Conservation (phyloP, 2,113 vertebrate species). For the Rhipidura dahli region DNA sequence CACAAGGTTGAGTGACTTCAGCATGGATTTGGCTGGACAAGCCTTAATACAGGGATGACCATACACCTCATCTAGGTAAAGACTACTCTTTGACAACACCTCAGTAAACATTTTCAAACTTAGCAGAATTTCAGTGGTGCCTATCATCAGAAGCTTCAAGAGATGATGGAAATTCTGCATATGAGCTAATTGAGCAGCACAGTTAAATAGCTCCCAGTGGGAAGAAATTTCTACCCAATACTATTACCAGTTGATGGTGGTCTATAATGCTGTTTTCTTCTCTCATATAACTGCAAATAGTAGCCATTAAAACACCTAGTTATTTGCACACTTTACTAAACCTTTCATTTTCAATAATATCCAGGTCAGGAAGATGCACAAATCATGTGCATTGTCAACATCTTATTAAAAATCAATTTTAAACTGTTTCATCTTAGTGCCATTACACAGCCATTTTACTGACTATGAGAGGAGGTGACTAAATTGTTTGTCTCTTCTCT, state of each 20-base stretch:
- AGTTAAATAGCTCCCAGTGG: neutral
- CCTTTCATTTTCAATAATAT: neutral
- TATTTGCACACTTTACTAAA: neutral
- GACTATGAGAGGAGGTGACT: neutral
- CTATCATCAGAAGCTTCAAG: neutral
- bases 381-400: neutral
- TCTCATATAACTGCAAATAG: neutral
- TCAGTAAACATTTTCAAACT: neutral
- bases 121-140: neutral
- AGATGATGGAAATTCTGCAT: neutral
- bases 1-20: neutral
- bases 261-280: neutral
- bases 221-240: neutral
- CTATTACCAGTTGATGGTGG: neutral
- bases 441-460: neutral
- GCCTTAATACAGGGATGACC: neutral
- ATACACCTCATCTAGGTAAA: neutral
- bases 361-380: neutral
- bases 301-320: neutral
- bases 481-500: neutral
- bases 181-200: neutral
- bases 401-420: neutral
- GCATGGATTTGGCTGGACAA: neutral
- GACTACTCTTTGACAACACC: neutral
- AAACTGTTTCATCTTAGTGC: neutral